A percentile compares a stretch with the other conserved stretches of the same genome.
Conservation (phyloP, 2,113 vertebrate genomes). For the Phainopepla nitens region DNA sequence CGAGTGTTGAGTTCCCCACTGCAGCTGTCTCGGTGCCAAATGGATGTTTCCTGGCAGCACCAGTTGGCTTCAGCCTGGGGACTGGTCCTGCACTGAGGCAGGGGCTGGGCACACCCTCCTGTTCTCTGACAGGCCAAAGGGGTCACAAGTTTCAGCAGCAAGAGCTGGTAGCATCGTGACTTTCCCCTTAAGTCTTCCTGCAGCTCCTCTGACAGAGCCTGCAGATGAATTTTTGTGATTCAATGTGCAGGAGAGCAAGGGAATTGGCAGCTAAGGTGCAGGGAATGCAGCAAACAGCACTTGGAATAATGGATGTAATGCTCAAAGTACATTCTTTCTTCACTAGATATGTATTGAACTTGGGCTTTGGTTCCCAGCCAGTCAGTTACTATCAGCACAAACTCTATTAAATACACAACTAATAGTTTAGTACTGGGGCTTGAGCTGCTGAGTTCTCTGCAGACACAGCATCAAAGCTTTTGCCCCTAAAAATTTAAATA, state of each 20-base stretch:
- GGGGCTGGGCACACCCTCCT: neutral
- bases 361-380: neutral
- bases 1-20: neutral
- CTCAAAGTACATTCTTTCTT: neutral
- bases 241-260: neutral
- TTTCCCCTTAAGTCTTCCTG: neutral
- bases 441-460: neutral
- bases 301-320: neutral
- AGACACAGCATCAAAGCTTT: neutral
- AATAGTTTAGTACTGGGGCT: neutral
- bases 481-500: neutral
- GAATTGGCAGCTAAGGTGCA: neutral
- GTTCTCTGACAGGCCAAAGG: neutral
- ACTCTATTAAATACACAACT: neutral
- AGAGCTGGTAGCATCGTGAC: neutral
- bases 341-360: neutral
- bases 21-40: neutral
- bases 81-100: neutral
- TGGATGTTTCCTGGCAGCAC: neutral
- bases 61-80: neutral
- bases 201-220: neutral
- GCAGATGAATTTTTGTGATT: neutral
- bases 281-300: neutral
- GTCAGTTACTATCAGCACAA: neutral
- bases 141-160: neutral